Percentiles rank a stretch among this genome's conserved stretches.
Evolutionary conservation across 53 echinoderm and acorn worm species (phyloP).

Genomic region (Stichopus horrens): DNA sequence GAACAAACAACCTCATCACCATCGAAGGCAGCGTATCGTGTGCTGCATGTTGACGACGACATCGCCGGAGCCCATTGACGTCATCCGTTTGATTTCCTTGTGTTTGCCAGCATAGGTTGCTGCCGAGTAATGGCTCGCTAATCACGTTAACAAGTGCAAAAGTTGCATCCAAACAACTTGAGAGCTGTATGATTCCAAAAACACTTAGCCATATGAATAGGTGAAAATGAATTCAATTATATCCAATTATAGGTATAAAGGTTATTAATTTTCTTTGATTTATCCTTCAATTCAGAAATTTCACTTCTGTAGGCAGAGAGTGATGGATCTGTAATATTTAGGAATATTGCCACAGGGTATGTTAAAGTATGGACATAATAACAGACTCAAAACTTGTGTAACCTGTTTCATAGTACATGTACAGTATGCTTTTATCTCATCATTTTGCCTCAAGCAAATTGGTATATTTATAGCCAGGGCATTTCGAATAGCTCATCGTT

Average conservation of each 20-base stretch:
- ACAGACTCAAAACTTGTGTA: too few relatives aligned
- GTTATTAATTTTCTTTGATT: not conserved
- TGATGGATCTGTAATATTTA: not conserved
- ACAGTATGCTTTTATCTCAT: too few relatives aligned
- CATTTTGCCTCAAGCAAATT: too few relatives aligned
- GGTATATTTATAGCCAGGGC: too few relatives aligned
- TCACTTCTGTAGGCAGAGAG: not conserved
- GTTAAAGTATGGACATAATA: too few relatives aligned
- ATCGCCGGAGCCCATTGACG: not conserved
- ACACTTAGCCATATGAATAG: not conserved
- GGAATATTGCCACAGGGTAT: not conserved
- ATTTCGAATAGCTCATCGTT: too few relatives aligned
- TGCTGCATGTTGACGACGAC: not conserved
- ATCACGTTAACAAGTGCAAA: not conserved
- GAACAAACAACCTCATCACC: too few relatives aligned
- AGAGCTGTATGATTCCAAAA: not conserved
- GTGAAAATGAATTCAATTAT: not conserved
- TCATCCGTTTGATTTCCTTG: not conserved
- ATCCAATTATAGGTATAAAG: not conserved
- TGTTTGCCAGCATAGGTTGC: not conserved
- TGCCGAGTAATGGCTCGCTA: not conserved
- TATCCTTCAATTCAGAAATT: not conserved
- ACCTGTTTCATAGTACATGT: too few relatives aligned
- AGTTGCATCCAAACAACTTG: not conserved
- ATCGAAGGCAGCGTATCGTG: too few relatives aligned